Base-by-base conservation (phyloP, 2,888 invertebrate genomes). In the Eupithecia exiguata region DNA sequence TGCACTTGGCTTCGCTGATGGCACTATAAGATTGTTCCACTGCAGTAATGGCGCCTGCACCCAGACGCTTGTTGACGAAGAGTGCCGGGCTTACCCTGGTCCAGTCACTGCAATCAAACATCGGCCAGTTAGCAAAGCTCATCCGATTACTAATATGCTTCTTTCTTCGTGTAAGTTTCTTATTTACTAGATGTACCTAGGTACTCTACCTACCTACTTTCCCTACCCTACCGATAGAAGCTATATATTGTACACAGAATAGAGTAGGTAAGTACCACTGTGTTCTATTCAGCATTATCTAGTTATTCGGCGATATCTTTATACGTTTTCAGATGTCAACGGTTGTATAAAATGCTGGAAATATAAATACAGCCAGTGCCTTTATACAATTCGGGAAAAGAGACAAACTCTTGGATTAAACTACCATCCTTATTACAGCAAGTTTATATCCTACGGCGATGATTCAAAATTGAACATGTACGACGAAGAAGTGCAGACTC, bases 321-420 rank as follows among this genome's bases (percentile, higher is more conserved):
- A 2, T 14, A 25, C 58, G 58, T 49, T 75, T 62, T 68, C 82
- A 96, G 96, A 96, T 92, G 95, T 95, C 5, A 96, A 95, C 81
- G 96, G 96, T 53, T 95, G 94, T 82, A 95, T 97, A 10, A 96
- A 96, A 89, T 95, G 95, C 82, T 97, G 96, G 96, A 96, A 96
- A 86, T 96, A 96, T 84, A 95, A 95, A 83, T 96, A 95, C 79
- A 93, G 95, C 40, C 95, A 95, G 81, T 96, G 96, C 82, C 83
- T 96, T 53, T 96, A 95, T 79, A 96, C 96, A 1, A 95, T 96
- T 81, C 91, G 95, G 77, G 96, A 97, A 84, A 95, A 95, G 77
- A 91, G 96, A 40, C 96, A 96, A 88, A 96, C 95, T 0, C 92
- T 96, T 74, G 96, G 96, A 7, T 83, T 96, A 68, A 93, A 93